Evolutionary conservation across 2,888 invertebrate species (phyloP).

Genomic region (Pyrrhia umbra): DNA sequence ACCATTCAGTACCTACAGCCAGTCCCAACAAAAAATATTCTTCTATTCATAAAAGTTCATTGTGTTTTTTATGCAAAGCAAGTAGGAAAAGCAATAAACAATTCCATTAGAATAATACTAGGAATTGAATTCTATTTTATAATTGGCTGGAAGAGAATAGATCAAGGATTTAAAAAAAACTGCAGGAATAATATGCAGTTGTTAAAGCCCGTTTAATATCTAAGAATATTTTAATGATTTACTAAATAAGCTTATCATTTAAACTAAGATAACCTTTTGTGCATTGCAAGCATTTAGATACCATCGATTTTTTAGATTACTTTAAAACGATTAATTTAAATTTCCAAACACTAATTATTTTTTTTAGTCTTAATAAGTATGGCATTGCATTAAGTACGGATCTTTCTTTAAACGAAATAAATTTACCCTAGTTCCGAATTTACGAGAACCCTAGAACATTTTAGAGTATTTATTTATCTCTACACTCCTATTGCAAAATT

Average conservation of each 20-base stretch:
- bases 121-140: not conserved
- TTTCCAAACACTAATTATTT: too few species aligned
- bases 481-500: conserved; percentile 40
- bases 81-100: not conserved
- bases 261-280: not conserved
- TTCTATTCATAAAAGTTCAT: not conserved
- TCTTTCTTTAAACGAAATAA: not conserved
- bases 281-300: too few species aligned
- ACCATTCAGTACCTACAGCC: too few species aligned
- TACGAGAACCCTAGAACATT: not conserved
- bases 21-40: too few species aligned
- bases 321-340: too few species aligned
- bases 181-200: too few species aligned
- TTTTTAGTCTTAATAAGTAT: too few species aligned
- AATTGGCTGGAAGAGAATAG: too few species aligned
- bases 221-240: not conserved
- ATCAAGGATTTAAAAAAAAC: too few species aligned
- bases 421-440: not conserved
- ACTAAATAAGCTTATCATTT: not conserved
- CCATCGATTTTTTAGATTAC: too few species aligned
- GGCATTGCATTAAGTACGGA: not conserved
- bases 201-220: not conserved
- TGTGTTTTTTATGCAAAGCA: not conserved
- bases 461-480: conserved; percentile 10
- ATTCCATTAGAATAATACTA: not conserved